Base-by-base conservation (phyloP, 2,888 invertebrate genomes). In the Oxystoma pomonae region DNA sequence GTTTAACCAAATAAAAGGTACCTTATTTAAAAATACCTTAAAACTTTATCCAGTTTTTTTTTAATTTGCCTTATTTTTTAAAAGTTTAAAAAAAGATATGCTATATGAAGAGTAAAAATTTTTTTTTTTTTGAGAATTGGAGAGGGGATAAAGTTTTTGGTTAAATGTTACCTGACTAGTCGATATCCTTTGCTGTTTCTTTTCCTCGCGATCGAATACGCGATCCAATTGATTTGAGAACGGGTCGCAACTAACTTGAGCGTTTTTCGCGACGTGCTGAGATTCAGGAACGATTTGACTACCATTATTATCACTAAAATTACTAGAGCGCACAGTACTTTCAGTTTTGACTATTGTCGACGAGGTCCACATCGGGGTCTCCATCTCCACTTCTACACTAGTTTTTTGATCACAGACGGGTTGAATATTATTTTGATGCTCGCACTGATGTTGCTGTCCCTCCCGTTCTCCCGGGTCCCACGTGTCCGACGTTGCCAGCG, bases 181-280 rank as follows among this genome's bases (percentile, higher is more conserved):
- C 35, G 79, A 75, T 75, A 79, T 75, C 58, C 77, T 72, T 60
- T 76, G 76, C 64, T 81, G 80, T 61, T 77, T 79, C 58, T 81
- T 78, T 72, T 89, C 89, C 74, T 90, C 88, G 16, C 85, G 81
- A 75, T 91, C 91, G 73, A 89, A 86, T 60, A 88, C 89, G 68
- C 86, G 84, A 72, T 91, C 92, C 59, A 89, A 78, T 64, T 87
- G 86, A 73, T 88, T 85, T 61, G 88, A 89, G 75, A 90, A 90
- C 61, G 85, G 85, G 78, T 92, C 92, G 51, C 83, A 82, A 3
- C 5, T 12, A 35, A 35, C 35, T 83, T 70, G 75, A 80, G 63
- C 52, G 58, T 62, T 64, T 58, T 58, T 64, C 9, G n/a, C n/a
- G n/a, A n/a, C n/a, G 18, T 60, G 58, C 49, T 62, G 68, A 70